Conservation (phyloP, 2,113 vertebrate species). For the Nothocercus julius region DNA sequence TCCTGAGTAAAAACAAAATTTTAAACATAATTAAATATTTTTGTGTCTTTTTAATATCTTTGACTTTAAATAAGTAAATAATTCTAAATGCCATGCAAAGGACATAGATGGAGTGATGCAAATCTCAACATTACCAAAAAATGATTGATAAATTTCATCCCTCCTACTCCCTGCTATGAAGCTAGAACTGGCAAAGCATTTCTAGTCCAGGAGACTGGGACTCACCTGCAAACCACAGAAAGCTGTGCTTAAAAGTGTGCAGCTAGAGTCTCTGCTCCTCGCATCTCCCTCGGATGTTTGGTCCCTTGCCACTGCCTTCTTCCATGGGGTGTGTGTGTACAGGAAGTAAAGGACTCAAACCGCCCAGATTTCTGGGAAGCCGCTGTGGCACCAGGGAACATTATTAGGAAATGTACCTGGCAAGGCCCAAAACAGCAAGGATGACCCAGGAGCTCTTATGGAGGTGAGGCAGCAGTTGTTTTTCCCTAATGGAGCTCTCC, state of each 20-base stretch:
- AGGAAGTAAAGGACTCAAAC: neutral
- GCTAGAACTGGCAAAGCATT: neutral
- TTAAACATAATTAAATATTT: neutral
- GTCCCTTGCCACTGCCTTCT: neutral
- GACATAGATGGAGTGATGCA: neutral
- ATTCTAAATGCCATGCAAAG: neutral
- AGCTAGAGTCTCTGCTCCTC: neutral
- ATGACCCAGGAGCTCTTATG: neutral
- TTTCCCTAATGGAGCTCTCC: neutral
- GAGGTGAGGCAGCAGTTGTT: neutral
- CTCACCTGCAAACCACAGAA: neutral
- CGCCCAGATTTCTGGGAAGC: neutral
- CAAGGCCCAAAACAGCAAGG: neutral
- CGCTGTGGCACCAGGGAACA: neutral
- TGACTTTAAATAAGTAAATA: neutral
- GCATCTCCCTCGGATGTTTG: neutral
- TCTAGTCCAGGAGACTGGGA: neutral
- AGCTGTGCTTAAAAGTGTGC: neutral
- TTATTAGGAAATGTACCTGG: fast-evolving
- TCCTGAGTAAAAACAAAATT: neutral
- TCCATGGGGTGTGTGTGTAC: neutral
- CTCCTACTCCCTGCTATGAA: neutral
- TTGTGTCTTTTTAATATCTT: neutral
- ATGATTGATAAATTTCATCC: neutral
- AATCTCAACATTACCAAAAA: neutral